Percentiles rank a stretch among this genome's conserved stretches.
These are phyloP conservation scores for Zootermopsis nevadensis DNA, from an alignment of 2,888 invertebrate species.

Conservation along the genomic window DNA sequence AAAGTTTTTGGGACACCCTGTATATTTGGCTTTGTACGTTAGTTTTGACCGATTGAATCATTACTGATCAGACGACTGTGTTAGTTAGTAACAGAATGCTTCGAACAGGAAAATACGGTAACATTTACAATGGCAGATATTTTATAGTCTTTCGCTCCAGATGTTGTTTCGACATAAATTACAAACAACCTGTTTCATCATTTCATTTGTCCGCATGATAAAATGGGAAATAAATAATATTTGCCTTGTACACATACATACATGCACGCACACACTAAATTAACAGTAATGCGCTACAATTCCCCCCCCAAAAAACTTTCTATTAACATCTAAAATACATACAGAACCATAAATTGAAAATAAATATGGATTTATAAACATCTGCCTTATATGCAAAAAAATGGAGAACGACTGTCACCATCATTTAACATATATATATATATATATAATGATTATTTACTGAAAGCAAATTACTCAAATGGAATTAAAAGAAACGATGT, in stretches of 20 bases:
- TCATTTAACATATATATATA: too few species aligned
- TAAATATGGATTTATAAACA: too few species aligned
- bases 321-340: not conserved
- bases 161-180: not conserved
- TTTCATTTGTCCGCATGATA: not conserved
- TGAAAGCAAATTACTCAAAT: too few species aligned
- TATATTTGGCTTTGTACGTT: too few species aligned
- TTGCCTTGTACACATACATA: not conserved
- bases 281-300: not conserved
- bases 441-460: too few species aligned
- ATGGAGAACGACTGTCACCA: too few species aligned
- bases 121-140: constrained; percentile 20
- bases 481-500: too few species aligned
- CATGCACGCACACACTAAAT: not conserved
- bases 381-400: too few species aligned
- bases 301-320: not conserved
- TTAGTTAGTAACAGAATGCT: too few species aligned
- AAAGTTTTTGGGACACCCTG: too few species aligned
- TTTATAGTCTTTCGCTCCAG: not conserved
- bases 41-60: too few species aligned
- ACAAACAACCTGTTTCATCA: not conserved
- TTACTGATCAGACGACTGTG: too few species aligned
- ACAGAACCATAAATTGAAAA: not conserved
- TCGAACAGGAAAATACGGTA: constrained; percentile 1
- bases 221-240: constrained; percentile 21